Conservation (phyloP, 2,797 vertebrate genomes). For the Coendou prehensilis region DNA sequence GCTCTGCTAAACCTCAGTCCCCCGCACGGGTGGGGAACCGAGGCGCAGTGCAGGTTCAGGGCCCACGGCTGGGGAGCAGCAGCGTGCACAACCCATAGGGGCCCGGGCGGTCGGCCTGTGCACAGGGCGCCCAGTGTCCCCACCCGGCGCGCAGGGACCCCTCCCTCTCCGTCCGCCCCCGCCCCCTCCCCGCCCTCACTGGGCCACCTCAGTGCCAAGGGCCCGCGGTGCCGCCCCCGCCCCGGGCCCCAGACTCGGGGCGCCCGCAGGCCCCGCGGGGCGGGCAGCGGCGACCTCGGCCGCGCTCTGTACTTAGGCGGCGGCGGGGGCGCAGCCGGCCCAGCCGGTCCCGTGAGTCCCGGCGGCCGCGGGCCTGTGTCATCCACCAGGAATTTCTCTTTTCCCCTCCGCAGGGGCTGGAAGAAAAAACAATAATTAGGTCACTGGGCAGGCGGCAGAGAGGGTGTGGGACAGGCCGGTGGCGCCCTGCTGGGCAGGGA, state of each 20-base stretch:
- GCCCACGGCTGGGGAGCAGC: neutral
- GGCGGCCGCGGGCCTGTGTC: constrained; percentile 82
- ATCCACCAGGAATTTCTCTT: constrained; percentile 85
- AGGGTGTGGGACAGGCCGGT: constrained; percentile 84
- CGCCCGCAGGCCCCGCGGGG: constrained; percentile 84
- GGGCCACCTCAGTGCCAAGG: constrained; percentile 88
- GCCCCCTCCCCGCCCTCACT: neutral
- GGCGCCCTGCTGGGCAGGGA: constrained; percentile 84
- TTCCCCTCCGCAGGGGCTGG: constrained; percentile 84
- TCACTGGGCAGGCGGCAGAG: constrained; percentile 86
- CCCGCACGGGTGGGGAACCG: neutral
- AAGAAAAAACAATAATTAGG: constrained; percentile 87
- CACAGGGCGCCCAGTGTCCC: neutral
- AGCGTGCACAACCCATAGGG: neutral
- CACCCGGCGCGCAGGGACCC: neutral
- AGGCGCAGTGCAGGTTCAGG: neutral
- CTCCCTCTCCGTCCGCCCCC: neutral
- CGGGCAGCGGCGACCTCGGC: constrained; percentile 87
- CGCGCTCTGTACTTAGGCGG: constrained; percentile 85
- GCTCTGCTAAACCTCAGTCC: neutral
- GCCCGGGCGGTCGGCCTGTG: neutral
- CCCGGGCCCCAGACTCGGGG: constrained; percentile 88
- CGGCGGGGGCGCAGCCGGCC: constrained; percentile 84
- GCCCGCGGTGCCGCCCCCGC: constrained; percentile 90
- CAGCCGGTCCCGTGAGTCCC: constrained; percentile 83